Evolutionary conservation across 2,888 invertebrate genomes (phyloP), one percentile per base, ranked within the genome.

Genomic region (Dione juno): DNA sequence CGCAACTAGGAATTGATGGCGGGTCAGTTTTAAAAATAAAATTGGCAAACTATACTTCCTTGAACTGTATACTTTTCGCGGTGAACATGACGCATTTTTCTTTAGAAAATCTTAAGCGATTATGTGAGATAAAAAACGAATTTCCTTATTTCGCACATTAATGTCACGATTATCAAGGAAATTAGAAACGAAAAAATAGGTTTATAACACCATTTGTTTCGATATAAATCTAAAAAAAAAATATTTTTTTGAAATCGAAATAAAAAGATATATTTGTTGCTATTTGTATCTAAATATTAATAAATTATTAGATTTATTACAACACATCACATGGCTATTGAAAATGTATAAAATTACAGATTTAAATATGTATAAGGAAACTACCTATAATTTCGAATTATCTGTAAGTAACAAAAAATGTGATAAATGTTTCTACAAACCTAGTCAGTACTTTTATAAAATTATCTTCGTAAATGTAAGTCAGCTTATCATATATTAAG

Each of bases 31-130:
- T 83, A 83, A 86, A 90, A 89, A 89, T 87, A 84, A 77, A 80
- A 81, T 89, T 91, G 90, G 91, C 91, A 91, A 84, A 83, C 83
- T 76, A 66, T 73, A 81, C 84, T 91, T 90, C 91, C 87, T 84
- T 84, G 90, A 88, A 61, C 79, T 77, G 79, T 77, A 78, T 75
- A 82, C 78, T 82, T 81, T 85, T 80, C 79, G 75, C 75, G 71
- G 75, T 84, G 82, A 85, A 84, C 84, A 80, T 78, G 78, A 75
- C 53, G 76, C 76, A 75, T 74, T 79, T 76, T 74, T 70, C 70
- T 68, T 64, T 66, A 59, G 68, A 69, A 75, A 66, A 66, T 61
- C 28, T 45, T 11, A 35, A 45, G 45, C 5, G 5, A 28, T 28
- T 45, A 7, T 61, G 7, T 10, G 9, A 28, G 0, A 61, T 61